These are phyloP conservation scores for Tiaroga cobitis DNA, from an alignment of 2,797 vertebrate species.

Conservation along the genomic window DNA sequence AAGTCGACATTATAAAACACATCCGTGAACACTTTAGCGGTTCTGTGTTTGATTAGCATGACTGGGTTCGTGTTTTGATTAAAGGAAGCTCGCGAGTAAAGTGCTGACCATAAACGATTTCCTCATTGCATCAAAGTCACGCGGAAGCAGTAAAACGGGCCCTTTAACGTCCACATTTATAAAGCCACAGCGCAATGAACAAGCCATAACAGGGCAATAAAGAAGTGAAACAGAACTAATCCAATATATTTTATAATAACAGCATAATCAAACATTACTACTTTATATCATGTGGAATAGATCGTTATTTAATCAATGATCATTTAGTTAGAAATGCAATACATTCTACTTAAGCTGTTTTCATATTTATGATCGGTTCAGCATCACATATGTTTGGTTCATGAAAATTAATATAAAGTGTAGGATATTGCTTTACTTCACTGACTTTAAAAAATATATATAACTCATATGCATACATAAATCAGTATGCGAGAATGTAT, in stretches of 20 bases:
- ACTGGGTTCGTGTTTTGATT: constrained; percentile 74
- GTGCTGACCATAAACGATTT: constrained; percentile 71
- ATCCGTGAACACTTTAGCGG: constrained; percentile 39
- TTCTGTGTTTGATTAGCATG: constrained; percentile 74
- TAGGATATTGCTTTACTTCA: neutral
- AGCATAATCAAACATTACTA: neutral
- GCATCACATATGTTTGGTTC: neutral
- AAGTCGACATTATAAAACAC: constrained; percentile 49
- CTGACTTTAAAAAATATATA: too few species aligned
- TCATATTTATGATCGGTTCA: neutral
- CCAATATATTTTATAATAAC: neutral
- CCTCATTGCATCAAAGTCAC: constrained; percentile 78
- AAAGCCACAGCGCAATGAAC: constrained; percentile 35
- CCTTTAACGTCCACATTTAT: constrained; percentile 57
- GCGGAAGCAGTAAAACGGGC: constrained; percentile 71
- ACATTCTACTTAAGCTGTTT: neutral
- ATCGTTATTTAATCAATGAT: neutral
- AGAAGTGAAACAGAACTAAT: constrained; percentile 22
- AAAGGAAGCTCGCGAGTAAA: constrained; percentile 74
- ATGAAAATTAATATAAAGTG: neutral
- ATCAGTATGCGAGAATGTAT: neutral
- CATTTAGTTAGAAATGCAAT: neutral
- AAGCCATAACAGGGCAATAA: constrained; percentile 40
- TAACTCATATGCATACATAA: neutral
- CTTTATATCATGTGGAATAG: neutral